phyloP scores from a whole-genome alignment of 2,888 invertebrate species.

The Euzophera pinguis region DNA sequence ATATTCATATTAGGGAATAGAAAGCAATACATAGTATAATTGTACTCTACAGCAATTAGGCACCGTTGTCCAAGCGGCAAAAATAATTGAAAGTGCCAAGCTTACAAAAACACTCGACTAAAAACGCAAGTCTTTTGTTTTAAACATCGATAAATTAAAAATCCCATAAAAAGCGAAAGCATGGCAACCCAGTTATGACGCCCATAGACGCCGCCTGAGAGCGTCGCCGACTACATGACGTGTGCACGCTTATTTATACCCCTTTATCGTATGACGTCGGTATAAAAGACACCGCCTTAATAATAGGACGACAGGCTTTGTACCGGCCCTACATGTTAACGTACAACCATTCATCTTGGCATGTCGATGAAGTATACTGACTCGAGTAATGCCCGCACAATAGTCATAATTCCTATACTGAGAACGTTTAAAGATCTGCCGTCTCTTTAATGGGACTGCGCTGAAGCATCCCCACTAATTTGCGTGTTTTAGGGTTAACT shows the following conservation, averaged over 20 bases:
- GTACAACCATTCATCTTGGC: conserved; percentile 43
- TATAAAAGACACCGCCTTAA: conserved; percentile 45
- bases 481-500: conserved; percentile 5
- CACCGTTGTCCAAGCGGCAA: neutral
- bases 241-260: conserved; percentile 41
- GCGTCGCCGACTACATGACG: conserved; percentile 35
- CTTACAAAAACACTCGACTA: neutral
- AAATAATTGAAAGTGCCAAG: neutral
- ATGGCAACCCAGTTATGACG: conserved; percentile 21
- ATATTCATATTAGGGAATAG: too few species aligned
- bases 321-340: conserved; percentile 37
- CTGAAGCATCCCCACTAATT: conserved; percentile 5
- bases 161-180: conserved; percentile 5
- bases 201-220: conserved; percentile 31
- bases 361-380: conserved; percentile 34
- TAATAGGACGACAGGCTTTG: conserved; percentile 51
- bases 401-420: conserved; percentile 27
- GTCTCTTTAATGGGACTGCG: conserved; percentile 15
- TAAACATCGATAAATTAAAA: neutral
- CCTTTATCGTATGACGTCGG: conserved; percentile 37
- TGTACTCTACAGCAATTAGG: too few species aligned
- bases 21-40: too few species aligned
- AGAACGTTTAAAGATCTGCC: conserved; percentile 19
- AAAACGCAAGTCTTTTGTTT: conserved; percentile 1
- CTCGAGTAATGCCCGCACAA: conserved; percentile 35